Percentiles rank a stretch among this genome's conserved stretches.
Conservation (phyloP, 2,797 vertebrate species). For the Gymnothorax javanicus region DNA sequence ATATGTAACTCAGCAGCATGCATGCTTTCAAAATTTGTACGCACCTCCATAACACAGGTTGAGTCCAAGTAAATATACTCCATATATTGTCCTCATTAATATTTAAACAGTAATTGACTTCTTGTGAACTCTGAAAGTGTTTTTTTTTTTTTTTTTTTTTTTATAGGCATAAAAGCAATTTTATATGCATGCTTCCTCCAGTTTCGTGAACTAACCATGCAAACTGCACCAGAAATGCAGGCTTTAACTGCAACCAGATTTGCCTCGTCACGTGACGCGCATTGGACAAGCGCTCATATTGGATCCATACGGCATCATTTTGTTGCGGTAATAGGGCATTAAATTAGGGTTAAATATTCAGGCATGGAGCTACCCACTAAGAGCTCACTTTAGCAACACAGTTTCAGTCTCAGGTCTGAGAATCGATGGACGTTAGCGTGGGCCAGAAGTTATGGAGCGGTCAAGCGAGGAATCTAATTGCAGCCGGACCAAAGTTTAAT, state of each 20-base stretch:
- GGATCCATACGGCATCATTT: conserved; percentile 28
- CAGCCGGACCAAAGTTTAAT: conserved; percentile 26
- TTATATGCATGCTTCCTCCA: not conserved
- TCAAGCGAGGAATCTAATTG: conserved; percentile 30
- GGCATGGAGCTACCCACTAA: conserved; percentile 65
- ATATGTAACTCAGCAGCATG: not conserved
- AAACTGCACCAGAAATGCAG: conserved; percentile 12
- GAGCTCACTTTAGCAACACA: conserved; percentile 57
- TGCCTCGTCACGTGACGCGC: conserved; percentile 15
- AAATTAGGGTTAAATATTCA: conserved; percentile 73
- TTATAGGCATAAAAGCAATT: not conserved
- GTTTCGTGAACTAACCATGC: not conserved
- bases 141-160: not conserved
- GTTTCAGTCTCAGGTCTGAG: conserved; percentile 62
- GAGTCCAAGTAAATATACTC: not conserved
- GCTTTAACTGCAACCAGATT: conserved; percentile 11
- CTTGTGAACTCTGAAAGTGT: conserved; percentile 20
- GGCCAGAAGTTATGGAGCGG: conserved; percentile 27
- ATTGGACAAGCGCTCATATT: conserved; percentile 2
- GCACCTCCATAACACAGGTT: not conserved
- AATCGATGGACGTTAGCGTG: conserved; percentile 63
- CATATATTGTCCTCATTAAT: conserved; percentile 11
- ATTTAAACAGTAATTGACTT: conserved; percentile 22
- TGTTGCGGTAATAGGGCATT: conserved; percentile 50
- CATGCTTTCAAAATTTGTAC: not conserved